phyloP scores from a whole-genome alignment of 2,797 vertebrate species.

The Steatocranus sp. region DNA sequence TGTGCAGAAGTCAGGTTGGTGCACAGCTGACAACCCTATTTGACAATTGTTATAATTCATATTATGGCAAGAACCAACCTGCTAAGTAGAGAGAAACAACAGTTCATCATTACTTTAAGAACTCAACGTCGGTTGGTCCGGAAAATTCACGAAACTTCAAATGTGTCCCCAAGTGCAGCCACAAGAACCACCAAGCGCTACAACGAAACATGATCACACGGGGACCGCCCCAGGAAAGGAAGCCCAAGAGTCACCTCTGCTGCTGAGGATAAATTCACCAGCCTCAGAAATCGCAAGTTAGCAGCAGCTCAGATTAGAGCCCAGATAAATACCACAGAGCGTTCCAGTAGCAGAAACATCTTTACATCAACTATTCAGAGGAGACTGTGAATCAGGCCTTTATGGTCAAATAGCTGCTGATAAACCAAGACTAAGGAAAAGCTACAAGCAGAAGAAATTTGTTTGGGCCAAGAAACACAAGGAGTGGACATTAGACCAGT shows the following conservation, averaged over 20 bases:
- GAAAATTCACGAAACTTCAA: not conserved
- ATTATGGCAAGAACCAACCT: not conserved
- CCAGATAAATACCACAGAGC: not conserved
- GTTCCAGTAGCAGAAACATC: not conserved
- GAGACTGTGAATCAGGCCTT: not conserved
- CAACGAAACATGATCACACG: not conserved
- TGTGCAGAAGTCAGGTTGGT: not conserved
- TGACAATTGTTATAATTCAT: rapidly evolving
- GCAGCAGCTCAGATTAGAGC: not conserved
- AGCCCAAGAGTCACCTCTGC: not conserved
- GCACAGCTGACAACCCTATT: not conserved
- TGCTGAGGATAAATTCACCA: not conserved
- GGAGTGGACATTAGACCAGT: rapidly evolving
- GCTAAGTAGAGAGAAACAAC: not conserved
- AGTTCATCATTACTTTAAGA: not conserved
- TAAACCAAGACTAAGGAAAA: not conserved
- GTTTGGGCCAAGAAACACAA: not conserved
- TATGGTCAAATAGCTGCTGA: not conserved
- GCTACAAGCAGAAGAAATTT: not conserved
- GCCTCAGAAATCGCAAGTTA: not conserved
- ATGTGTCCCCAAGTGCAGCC: not conserved
- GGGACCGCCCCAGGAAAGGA: not conserved
- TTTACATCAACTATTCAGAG: not conserved
- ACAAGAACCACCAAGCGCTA: rapidly evolving
- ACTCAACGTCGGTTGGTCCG: rapidly evolving